Percentiles rank a stretch among this genome's conserved stretches.
These are phyloP conservation scores for Hybognathus amarus DNA, from an alignment of 2,797 vertebrate species.

Conservation along the genomic window DNA sequence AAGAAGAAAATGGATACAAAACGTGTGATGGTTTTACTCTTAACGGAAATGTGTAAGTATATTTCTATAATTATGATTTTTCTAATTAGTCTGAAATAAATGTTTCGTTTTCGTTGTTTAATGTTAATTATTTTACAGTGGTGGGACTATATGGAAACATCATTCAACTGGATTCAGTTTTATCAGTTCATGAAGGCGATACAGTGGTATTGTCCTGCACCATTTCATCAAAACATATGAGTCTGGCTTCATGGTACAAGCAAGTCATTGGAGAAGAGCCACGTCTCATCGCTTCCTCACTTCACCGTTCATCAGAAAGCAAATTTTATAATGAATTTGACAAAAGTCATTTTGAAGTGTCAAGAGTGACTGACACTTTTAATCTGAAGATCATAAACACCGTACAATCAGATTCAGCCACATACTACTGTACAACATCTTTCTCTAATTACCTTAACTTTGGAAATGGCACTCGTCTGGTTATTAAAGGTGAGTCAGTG, in stretches of 20 bases:
- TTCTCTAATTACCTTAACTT: conserved; percentile 4
- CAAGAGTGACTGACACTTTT: neutral
- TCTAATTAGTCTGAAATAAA: neutral
- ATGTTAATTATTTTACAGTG: neutral
- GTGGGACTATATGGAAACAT: neutral
- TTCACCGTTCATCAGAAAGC: neutral
- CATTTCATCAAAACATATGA: conserved; percentile 3
- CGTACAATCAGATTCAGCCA: conserved; percentile 23
- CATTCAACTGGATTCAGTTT: conserved; percentile 1
- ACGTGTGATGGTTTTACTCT: neutral
- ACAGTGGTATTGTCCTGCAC: conserved; percentile 10
- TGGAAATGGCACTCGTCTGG: conserved; percentile 32
- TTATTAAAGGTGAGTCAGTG: conserved; percentile 33
- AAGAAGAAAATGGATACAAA: neutral
- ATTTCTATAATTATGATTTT: neutral
- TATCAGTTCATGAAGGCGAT: conserved; percentile 30
- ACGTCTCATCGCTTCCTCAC: neutral
- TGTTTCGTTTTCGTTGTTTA: neutral
- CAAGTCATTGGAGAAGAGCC: conserved; percentile 32
- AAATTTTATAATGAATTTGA: conserved; percentile 12
- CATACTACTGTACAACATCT: conserved; percentile 25
- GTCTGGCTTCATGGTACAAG: conserved; percentile 18
- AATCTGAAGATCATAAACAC: conserved; percentile 10
- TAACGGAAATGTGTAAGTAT: neutral
- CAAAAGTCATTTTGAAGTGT: neutral